These are phyloP conservation scores for Sebastes taczanowskii DNA, from an alignment of 2,797 vertebrate genomes.

Conservation along the genomic window DNA sequence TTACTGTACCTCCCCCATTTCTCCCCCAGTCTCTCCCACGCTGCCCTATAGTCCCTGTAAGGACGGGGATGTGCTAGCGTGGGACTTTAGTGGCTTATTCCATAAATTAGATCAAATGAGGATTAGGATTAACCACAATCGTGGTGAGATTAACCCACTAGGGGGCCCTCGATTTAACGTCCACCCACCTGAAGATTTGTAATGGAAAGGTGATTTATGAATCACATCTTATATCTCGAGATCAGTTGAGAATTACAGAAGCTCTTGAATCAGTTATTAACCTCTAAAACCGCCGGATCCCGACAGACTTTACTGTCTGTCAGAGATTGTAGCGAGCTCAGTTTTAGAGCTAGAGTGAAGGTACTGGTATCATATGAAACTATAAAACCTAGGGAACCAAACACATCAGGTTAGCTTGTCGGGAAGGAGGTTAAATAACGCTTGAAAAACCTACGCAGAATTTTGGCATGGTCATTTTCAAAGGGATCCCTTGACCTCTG, in stretches of 20 bases:
- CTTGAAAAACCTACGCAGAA: too few relatives aligned
- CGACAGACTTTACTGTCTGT: too few relatives aligned
- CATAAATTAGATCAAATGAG: conserved; percentile 61
- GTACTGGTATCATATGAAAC: too few relatives aligned
- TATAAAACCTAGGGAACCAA: too few relatives aligned
- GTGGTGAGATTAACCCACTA: conserved; percentile 25
- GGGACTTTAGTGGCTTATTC: conserved; percentile 55
- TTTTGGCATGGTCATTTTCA: too few relatives aligned
- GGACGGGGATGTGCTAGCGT: conserved; percentile 44
- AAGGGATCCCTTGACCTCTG: too few relatives aligned
- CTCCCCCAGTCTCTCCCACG: background rate
- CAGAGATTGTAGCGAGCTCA: fast-evolving
- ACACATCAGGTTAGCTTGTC: fast-evolving
- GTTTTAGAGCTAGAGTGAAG: too few relatives aligned
- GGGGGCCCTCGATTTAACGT: background rate
- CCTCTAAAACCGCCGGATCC: too few relatives aligned
- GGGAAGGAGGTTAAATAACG: fast-evolving
- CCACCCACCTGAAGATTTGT: background rate
- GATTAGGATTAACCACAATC: conserved; percentile 70
- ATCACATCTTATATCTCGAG: background rate
- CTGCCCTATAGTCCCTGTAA: background rate
- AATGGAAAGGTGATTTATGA: background rate
- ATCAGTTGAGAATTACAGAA: background rate
- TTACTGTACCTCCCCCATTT: background rate
- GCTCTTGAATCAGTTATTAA: too few relatives aligned